Conservation (phyloP, 2,797 vertebrate genomes). For the Phrynocephalus forsythii region DNA sequence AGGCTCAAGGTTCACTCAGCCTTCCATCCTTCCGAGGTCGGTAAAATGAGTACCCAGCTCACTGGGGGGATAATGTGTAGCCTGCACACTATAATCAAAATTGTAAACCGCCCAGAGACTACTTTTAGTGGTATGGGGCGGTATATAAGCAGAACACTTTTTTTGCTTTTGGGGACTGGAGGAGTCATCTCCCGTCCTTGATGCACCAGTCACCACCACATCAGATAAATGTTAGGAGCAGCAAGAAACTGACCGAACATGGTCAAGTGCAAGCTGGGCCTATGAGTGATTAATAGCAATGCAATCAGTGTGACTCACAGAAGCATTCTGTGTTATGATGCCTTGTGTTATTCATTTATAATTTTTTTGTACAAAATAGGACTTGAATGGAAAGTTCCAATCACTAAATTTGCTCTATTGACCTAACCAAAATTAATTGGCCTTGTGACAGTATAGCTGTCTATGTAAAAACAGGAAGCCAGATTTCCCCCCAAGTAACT, state of each 20-base stretch:
- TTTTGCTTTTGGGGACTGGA: no score
- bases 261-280: background rate
- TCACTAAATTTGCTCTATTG: constrained; percentile 82
- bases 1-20: no score
- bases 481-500: constrained; percentile 84
- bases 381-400: constrained; percentile 72
- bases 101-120: no score
- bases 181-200: no score
- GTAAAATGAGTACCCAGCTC: no score
- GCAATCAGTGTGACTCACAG: constrained; percentile 53
- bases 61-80: no score
- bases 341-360: constrained; percentile 45
- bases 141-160: no score
- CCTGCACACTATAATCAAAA: no score
- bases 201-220: background rate
- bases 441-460: constrained; percentile 79
- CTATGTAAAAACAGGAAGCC: constrained; percentile 85
- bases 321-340: no score
- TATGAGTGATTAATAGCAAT: constrained; percentile 31
- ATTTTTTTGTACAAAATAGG: constrained; percentile 51
- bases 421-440: constrained; percentile 82
- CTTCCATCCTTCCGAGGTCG: no score
- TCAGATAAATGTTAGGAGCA: background rate
- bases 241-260: background rate
- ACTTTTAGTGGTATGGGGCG: no score